phyloP scores from a whole-genome alignment of 2,888 invertebrate genomes.

The Andrena trimmerana region DNA sequence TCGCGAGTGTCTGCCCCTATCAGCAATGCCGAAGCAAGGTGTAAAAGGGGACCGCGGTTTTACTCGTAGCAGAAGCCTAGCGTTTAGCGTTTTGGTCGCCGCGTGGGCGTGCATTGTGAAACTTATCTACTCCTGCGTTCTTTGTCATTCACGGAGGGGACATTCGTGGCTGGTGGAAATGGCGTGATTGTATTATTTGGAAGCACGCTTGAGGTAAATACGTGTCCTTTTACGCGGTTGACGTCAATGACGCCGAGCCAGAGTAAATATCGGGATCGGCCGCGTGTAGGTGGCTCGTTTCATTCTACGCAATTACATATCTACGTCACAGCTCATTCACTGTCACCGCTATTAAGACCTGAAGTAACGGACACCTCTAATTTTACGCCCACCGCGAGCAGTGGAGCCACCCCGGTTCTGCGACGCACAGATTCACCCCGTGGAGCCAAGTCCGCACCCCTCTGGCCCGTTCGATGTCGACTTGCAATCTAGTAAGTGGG shows the following conservation, averaged over 20 bases:
- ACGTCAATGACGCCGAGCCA: conserved; percentile 49
- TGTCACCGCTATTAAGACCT: conserved; percentile 33
- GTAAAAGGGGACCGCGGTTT: not conserved
- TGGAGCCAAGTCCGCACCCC: not conserved
- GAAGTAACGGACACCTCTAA: conserved; percentile 44
- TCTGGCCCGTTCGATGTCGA: not conserved
- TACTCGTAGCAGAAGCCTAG: too few species aligned
- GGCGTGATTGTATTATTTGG: conserved; percentile 34
- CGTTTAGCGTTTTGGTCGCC: conserved; percentile 4
- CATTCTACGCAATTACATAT: conserved; percentile 34
- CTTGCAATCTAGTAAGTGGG: not conserved
- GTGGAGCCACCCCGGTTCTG: not conserved
- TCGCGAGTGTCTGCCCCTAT: not conserved
- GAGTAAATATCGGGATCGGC: conserved; percentile 36
- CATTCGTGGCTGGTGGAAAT: not conserved
- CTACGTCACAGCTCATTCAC: conserved; percentile 61
- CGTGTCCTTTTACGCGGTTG: conserved; percentile 44
- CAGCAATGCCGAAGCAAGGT: not conserved
- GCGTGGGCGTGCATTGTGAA: not conserved
- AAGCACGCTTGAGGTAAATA: conserved; percentile 30
- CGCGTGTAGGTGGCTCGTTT: conserved; percentile 36
- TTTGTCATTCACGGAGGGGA: conserved; percentile 8
- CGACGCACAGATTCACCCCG: conserved; percentile 7
- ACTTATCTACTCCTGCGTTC: not conserved
- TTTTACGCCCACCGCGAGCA: conserved; percentile 37